phyloP scores from a whole-genome alignment of 2,888 invertebrate species.

The Aphrophora alni region DNA sequence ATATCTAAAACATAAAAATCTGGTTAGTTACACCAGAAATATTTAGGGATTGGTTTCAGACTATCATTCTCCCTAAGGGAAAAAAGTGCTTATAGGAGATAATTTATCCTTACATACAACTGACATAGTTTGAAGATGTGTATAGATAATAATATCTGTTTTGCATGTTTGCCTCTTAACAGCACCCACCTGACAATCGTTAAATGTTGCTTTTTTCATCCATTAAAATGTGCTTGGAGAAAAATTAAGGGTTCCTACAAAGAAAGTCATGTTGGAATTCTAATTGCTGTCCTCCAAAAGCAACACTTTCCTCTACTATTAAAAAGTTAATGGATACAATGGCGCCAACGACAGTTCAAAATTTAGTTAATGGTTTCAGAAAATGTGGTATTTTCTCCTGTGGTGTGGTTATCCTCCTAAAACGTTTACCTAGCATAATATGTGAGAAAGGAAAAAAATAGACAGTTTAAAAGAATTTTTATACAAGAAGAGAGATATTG shows the following conservation, averaged over 20 bases:
- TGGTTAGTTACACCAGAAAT: not conserved
- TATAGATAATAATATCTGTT: slow-evolving; percentile 53
- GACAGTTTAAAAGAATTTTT: too few species aligned
- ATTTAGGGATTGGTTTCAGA: slow-evolving; percentile 14
- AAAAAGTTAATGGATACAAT: not conserved
- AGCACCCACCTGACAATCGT: slow-evolving; percentile 52
- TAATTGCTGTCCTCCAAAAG: not conserved
- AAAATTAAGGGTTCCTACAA: slow-evolving; percentile 44
- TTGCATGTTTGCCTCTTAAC: slow-evolving; percentile 54
- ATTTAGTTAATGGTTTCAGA: not conserved
- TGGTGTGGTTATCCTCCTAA: not conserved
- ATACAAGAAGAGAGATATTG: not conserved
- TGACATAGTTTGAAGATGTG: slow-evolving; percentile 45
- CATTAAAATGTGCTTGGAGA: slow-evolving; percentile 51
- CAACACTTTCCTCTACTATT: not conserved
- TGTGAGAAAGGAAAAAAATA: not conserved
- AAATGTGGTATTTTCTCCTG: slow-evolving; percentile 6
- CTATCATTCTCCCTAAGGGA: not conserved
- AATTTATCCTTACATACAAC: slow-evolving; percentile 48
- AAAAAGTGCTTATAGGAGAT: slow-evolving; percentile 55
- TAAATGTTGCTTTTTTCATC: slow-evolving; percentile 52
- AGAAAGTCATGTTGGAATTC: slow-evolving; percentile 3
- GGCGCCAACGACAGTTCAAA: not conserved
- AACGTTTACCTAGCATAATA: not conserved
- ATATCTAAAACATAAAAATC: not conserved